Base-by-base conservation (phyloP, 2,113 vertebrate species). In the Balaeniceps rex region DNA sequence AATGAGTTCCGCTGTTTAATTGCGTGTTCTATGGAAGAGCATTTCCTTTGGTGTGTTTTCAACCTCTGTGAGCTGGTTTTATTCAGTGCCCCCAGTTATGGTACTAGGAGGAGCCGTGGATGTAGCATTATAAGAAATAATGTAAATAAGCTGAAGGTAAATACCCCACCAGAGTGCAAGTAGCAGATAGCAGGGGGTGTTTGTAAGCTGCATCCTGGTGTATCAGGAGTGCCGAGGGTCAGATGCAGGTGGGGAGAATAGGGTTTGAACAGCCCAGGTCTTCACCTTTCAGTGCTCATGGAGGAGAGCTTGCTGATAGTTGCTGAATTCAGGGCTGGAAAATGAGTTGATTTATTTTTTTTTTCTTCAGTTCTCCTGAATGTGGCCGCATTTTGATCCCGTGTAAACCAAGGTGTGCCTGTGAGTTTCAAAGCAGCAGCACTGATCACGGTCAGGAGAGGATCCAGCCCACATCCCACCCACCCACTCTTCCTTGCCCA, bases 1-100 rank as follows among this genome's bases (percentile, higher is more conserved):
- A 54, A 13, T 0, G 16, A 79, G 47, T 65, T 69, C 49, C 0
- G 0, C 31, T 3, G 2, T 63, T 63, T 49, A 42, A 5, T 36
- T 15, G 14, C 3, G 1, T 8, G n/a, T 7, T 3, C 12, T 4
- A 9, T 13, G 25, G 25, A 26, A 23, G 38, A 54, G 14, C 28
- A 4, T 90, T 86, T 80, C 49, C 57, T 68, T 26, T 23, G 8
- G 71, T 0, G 0, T 60, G 42, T 42, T 81, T n/a, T 22, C 69
- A 78, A 5, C 63, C 71, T 29, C 0, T 19, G 76, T 0, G 14
- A 89, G 64, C 72, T 81, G 77, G 16, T 65, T 94, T 72, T 85
- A 42, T n/a, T 82, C 61, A 23, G 72, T 68, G 69, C 2, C 31
- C 25, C 25, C 38, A 12, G 14, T 60, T 31, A 3, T 4, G 52